Evolutionary conservation across 2,797 vertebrate species (phyloP), one percentile per base, ranked within the genome.

Genomic region (Spinus olivaceus): DNA sequence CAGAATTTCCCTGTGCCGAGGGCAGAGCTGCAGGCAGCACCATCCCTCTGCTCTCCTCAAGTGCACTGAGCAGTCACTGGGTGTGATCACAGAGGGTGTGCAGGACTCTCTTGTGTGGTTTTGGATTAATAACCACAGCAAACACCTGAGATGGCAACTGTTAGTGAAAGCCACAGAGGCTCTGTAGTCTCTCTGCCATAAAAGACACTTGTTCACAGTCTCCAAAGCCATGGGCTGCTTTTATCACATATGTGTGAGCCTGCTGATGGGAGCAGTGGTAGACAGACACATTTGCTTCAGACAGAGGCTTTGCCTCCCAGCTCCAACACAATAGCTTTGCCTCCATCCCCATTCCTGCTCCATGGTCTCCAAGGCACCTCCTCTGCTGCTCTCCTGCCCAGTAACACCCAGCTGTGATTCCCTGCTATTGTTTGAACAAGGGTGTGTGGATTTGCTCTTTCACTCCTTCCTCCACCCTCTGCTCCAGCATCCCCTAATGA

Each of bases 1-100:
- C 15, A 33, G 8, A 21, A 0, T 4, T 25, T 44, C 20, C 7
- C 6, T 2, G 20, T 67, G 76, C 17, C 1, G 0, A 13, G 41
- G 10, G 27, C 78, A 74, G 69, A 78, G 63, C 73, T 69, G 54
- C 67, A 39, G 79, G 71, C 76, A 76, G 53, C 56, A 71, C 49
- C 12, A 1, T 18, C 23, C 39, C 27, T 64, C 54, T 74, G 46
- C 76, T 73, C 61, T 82, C 57, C 47, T 42, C 32, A 44, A 0
- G 23, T 27, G 51, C 56, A 1, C 0, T 41, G 81, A 63, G 9
- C 2, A 1, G 20, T 42, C 24, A 1, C 64, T 14, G 46, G 22
- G 32, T 72, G 32, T 60, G 80, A 66, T 51, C 42, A 16, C 39
- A 41, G 41, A 0, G 3, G n/a, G 28, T 47, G 17, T 63, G 64